These are phyloP conservation scores for Folsomia candida DNA, from an alignment of 2,888 invertebrate species.

Conservation along the genomic window DNA sequence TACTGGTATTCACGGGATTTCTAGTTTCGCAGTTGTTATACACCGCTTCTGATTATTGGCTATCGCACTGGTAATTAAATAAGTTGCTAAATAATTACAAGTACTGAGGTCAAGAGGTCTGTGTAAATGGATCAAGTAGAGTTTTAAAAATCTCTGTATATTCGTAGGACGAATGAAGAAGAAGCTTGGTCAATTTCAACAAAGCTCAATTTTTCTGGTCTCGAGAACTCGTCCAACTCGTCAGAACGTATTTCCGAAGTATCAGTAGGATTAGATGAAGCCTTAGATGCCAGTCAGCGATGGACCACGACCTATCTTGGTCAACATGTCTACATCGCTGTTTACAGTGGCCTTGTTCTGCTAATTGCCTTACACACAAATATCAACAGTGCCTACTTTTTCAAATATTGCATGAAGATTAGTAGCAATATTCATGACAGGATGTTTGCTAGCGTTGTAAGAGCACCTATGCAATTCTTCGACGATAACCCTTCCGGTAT, in stretches of 20 bases:
- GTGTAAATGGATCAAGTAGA: too few relatives aligned
- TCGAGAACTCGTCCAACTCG: too few relatives aligned
- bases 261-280: too few relatives aligned
- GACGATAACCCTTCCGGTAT: conserved; percentile 42
- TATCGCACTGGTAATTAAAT: conserved; percentile 65
- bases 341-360: conserved; percentile 19
- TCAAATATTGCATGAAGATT: conserved; percentile 30
- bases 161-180: too few relatives aligned
- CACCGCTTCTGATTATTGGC: conserved; percentile 70
- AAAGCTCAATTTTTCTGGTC: too few relatives aligned
- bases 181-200: too few relatives aligned
- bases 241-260: too few relatives aligned
- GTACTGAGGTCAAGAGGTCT: too few relatives aligned
- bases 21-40: conserved; percentile 63
- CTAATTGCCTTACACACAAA: conserved; percentile 14
- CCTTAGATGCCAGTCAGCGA: too few relatives aligned
- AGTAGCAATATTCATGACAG: conserved; percentile 34
- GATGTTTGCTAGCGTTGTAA: conserved; percentile 35
- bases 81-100: neutral
- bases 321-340: neutral
- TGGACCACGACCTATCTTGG: conserved; percentile 8
- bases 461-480: conserved; percentile 35
- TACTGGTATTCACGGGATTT: conserved; percentile 61
- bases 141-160: too few relatives aligned
- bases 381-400: conserved; percentile 22